Conservation (phyloP, 2,797 vertebrate species). For the Falco biarmicus region DNA sequence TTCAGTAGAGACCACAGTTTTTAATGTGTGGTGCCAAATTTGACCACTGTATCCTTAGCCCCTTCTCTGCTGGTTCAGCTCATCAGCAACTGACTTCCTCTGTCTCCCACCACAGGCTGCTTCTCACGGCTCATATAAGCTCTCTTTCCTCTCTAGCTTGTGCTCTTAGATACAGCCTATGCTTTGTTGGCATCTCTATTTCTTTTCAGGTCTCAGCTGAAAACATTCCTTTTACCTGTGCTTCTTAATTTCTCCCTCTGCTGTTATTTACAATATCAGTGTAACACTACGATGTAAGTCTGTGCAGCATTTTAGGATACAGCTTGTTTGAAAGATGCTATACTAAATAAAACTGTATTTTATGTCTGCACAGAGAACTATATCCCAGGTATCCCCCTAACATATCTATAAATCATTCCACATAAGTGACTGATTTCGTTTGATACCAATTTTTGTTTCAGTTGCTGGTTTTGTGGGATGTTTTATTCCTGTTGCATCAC, state of each 20-base stretch:
- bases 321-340: conserved; percentile 12
- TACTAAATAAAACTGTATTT: conserved; percentile 29
- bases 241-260: conserved; percentile 23
- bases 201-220: conserved; percentile 11
- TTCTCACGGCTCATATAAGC: not conserved
- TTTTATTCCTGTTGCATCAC: conserved; percentile 23
- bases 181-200: not conserved
- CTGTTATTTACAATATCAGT: conserved; percentile 26
- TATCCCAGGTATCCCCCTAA: not conserved
- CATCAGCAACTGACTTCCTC: not conserved
- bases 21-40: not conserved
- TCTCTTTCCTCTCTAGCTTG: not conserved
- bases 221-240: conserved; percentile 23
- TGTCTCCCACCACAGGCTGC: not conserved
- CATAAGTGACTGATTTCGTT: conserved; percentile 8
- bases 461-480: not conserved
- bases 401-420: conserved; percentile 7
- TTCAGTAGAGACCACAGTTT: not conserved
- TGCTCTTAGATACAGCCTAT: not conserved
- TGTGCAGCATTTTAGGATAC: conserved; percentile 15
- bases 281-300: not conserved
- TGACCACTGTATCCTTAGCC: not conserved
- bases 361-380: conserved; percentile 38
- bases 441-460: conserved; percentile 25
- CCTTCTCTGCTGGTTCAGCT: not conserved